phyloP scores from a whole-genome alignment of 2,888 invertebrate genomes.

The Teinopalpus imperialis region DNA sequence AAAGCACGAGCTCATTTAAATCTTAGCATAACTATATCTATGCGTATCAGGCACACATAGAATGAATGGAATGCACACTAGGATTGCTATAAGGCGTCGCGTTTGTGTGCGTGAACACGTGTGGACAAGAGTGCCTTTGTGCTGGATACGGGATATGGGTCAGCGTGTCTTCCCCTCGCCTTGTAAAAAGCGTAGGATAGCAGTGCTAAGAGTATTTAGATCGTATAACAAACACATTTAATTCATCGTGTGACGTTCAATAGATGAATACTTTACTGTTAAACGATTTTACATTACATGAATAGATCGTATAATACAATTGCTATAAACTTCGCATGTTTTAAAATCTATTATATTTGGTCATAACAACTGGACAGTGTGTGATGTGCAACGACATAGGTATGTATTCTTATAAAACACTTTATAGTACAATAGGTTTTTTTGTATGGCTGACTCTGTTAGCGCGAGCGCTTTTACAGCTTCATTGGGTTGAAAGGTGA shows the following conservation, averaged over 20 bases:
- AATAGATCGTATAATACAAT: background rate
- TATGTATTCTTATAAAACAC: no score
- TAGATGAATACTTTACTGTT: constrained; percentile 3
- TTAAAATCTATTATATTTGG: background rate
- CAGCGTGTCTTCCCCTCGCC: constrained; percentile 61
- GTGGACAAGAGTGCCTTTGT: constrained; percentile 63
- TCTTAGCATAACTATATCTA: no score
- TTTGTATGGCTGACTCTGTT: no score
- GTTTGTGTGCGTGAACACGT: constrained; percentile 41
- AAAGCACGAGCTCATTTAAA: no score
- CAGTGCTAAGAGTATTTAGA: constrained; percentile 24
- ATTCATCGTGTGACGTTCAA: constrained; percentile 10
- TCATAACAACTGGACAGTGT: no score
- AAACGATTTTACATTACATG: background rate
- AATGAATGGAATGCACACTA: background rate
- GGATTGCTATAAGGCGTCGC: constrained; percentile 2
- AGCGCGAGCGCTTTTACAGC: no score
- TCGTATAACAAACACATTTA: constrained; percentile 17
- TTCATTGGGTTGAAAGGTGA: no score
- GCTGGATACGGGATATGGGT: constrained; percentile 66
- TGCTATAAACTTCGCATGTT: background rate
- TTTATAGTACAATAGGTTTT: no score
- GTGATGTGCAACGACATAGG: no score
- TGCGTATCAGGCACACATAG: constrained; percentile 12
- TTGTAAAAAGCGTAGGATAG: constrained; percentile 47